Conservation (phyloP, 2,797 vertebrate species). For the Sebastes oblongus region DNA sequence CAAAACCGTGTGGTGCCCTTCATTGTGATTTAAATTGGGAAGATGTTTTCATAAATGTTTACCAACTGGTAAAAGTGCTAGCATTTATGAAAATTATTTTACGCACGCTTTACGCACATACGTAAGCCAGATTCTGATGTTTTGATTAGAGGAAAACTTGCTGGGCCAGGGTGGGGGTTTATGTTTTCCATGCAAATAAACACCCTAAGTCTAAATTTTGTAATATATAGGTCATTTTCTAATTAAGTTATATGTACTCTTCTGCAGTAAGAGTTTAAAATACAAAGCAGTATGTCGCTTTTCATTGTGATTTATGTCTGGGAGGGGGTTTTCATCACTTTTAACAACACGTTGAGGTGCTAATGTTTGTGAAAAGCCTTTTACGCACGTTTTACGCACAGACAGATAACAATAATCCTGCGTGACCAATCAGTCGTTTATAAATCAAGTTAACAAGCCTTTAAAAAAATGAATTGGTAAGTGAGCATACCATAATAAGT, state of each 20-base stretch:
- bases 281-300: not conserved
- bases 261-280: not conserved
- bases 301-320: not conserved
- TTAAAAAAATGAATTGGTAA: not conserved
- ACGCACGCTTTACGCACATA: not conserved
- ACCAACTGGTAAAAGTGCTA: too few species aligned
- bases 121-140: not conserved
- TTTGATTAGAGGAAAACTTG: not conserved
- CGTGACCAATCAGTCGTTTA: not conserved
- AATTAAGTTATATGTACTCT: not conserved
- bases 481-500: constrained; percentile 1
- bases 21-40: not conserved
- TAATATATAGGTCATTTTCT: not conserved
- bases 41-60: not conserved
- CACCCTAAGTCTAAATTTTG: not conserved
- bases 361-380: not conserved
- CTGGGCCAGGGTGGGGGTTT: not conserved
- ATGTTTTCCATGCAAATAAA: not conserved
- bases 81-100: not conserved
- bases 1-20: not conserved
- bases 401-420: not conserved
- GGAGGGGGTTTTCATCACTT: not conserved
- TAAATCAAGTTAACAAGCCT: not conserved
- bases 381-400: constrained; percentile 18
- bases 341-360: not conserved